Base-by-base conservation (phyloP, 1,140 invertebrate species). In the Bombus confusus region DNA sequence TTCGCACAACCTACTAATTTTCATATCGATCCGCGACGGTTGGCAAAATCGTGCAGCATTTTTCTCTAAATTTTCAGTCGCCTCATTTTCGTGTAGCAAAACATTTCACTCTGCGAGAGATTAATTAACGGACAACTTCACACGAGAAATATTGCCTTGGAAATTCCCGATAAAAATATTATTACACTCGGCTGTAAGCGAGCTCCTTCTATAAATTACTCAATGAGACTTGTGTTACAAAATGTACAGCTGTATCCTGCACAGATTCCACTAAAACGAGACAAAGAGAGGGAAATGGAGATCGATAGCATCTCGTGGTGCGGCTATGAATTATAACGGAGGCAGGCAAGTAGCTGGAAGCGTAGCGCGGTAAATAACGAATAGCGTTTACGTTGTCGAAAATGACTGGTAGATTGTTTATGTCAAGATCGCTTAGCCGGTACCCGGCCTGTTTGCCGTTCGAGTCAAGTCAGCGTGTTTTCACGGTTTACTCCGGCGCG, bases 341-440 rank as follows among this genome's bases (percentile, higher is more conserved):
- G 80, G 64, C 28, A 18, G 31, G 80, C 71, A 83, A 82, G 73
- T 76, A 74, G 66, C 43, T 74, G 80, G 39, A 77, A 74, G 80
- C 71, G 80, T 83, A 37, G 47, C 28, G 28, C 31, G 80, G 80
- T 83, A 86, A 86, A 86, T 76, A 86, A 86, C 73, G 80, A 76
- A 86, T 76, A 52, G 66, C 64, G 79, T 85, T 81, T 80, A 52
- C 79, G 79, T 81, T 85, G 84, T 74, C 71, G 84, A 85, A 85
- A 85, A 85, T 85, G 69, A 85, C 79, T 85, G 84, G 69, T 57
- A 47, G 71, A 74, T 73, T 72, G 83, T 47, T 74, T 73, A 80
- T 73, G 83, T 69, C 84, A 81, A 80, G 79, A 85, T 85, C 83
- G 69, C 43, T 85, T 80, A 85, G 28, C 69, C 75, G 41, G 28